Evolutionary conservation across 1,140 invertebrate species (phyloP).

Genomic region (Nasonia vitripennis): DNA sequence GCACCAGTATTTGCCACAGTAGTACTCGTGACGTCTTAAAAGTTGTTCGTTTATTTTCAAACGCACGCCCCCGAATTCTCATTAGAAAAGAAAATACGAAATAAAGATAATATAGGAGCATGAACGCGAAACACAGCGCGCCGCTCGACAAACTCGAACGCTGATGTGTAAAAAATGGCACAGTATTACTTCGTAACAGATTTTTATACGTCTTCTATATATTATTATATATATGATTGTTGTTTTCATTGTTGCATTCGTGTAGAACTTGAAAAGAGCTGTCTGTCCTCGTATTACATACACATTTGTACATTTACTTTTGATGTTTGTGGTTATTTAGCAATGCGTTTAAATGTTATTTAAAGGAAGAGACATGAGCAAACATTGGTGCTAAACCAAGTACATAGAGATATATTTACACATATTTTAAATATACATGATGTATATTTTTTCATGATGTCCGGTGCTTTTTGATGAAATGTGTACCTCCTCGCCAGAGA

Average conservation of each 20-base stretch:
- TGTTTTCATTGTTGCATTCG: background rate
- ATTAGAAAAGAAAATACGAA: background rate
- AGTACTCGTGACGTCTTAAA: constrained; percentile 12
- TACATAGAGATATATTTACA: constrained; percentile 12
- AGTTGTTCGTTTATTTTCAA: constrained; percentile 24
- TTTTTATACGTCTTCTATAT: constrained; percentile 44
- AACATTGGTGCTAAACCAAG: background rate
- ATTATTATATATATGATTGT: constrained; percentile 7
- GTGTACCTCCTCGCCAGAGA: constrained; percentile 29
- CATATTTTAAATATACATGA: constrained; percentile 14
- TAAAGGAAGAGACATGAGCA: background rate
- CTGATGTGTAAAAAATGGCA: constrained; percentile 15
- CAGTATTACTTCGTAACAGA: constrained; percentile 47
- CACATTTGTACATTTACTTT: constrained; percentile 23
- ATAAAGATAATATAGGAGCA: background rate
- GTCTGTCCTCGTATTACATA: background rate
- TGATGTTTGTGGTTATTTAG: constrained; percentile 10
- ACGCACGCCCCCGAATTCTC: constrained; percentile 16
- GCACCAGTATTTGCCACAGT: constrained; percentile 34
- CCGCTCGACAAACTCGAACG: background rate
- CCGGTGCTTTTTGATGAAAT: constrained; percentile 39
- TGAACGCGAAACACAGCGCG: background rate
- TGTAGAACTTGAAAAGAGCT: constrained; percentile 7
- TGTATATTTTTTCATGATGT: constrained; percentile 13
- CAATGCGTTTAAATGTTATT: background rate